Base-by-base conservation (phyloP, 1,140 invertebrate genomes). In the Pachypsylla venusta region DNA sequence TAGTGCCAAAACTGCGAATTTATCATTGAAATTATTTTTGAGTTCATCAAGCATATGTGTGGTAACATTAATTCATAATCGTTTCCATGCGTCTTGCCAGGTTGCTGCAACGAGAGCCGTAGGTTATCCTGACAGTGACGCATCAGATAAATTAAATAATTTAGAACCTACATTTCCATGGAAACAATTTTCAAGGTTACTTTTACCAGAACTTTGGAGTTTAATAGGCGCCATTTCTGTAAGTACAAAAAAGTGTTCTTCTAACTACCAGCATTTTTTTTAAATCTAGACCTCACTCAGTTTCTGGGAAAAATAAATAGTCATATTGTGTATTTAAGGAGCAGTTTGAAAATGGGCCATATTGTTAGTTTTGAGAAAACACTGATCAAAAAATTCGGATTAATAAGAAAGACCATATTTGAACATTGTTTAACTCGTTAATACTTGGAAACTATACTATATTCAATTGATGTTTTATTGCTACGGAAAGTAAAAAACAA, bases 141-240 rank as follows among this genome's bases (percentile, higher is more conserved):
- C 16, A 7, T 48, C n/a, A n/a, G 5, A n/a, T n/a, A n/a, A n/a
- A n/a, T n/a, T 19, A 7, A 3, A 48, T 48, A 48, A 35, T 14
- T 14, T 10, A 53, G 54, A 42, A 60, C 16, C 25, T 10, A 20
- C 25, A 22, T 79, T 80, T 73, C 69, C 81, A 71, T 77, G 81
- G 81, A 64, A 71, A 66, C 74, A 75, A 63, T 76, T 85, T 67
- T 80, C 81, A 75, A 66, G 76, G 65, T 76, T 85, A 73, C 64
- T 81, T 66, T 68, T 79, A 60, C 77, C 77, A 25, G 72, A 79
- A 67, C 57, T 79, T 53, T 75, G 74, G 69, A 74, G 77, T 62
- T 72, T 81, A 12, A 63, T 81, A 7, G 69, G 75, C 10, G 77
- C 78, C 25, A 68, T 80, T 58, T 67, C 69, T 55, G 79, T 79